A percentile compares a stretch with the other conserved stretches of the same genome.
phyloP scores from a whole-genome alignment of 2,113 vertebrate genomes.

The Ciconia boyciana region DNA sequence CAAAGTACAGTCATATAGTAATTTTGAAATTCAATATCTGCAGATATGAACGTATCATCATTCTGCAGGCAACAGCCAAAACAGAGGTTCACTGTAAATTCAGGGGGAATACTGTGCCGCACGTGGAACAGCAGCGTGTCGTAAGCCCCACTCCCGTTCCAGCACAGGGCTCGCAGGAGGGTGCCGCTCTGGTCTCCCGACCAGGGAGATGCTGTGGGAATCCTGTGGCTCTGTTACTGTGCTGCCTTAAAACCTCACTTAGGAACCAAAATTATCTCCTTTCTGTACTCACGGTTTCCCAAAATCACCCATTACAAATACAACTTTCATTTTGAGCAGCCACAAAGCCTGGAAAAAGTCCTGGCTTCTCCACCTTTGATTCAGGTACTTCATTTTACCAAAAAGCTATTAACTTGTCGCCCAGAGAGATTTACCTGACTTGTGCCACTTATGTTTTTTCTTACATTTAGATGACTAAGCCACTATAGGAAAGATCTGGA shows the following conservation, averaged over 20 bases:
- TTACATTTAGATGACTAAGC: not conserved
- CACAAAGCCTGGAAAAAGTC: constrained; percentile 8
- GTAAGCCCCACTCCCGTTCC: not conserved
- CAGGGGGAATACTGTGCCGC: not conserved
- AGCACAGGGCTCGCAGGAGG: not conserved
- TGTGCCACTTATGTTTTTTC: not conserved
- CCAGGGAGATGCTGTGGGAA: not conserved
- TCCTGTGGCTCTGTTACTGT: constrained; percentile 8
- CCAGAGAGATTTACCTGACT: not conserved
- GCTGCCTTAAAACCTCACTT: constrained; percentile 54
- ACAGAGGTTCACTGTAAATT: not conserved
- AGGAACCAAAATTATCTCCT: constrained; percentile 67
- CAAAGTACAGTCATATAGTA: not conserved
- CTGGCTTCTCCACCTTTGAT: constrained; percentile 5
- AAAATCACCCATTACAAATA: constrained; percentile 19
- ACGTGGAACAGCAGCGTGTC: not conserved
- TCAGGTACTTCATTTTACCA: not conserved
- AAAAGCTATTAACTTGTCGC: not conserved
- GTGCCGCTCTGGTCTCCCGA: not conserved
- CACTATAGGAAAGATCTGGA: not conserved
- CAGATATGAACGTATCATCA: not conserved
- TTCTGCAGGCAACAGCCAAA: not conserved
- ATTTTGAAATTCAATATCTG: not conserved
- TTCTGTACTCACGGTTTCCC: constrained; percentile 62
- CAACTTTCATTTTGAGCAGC: constrained; percentile 1